A percentile compares a stretch with the other conserved stretches of the same genome.
Evolutionary conservation across 2,888 invertebrate genomes (phyloP).

Genomic region (Venusia cambrica): DNA sequence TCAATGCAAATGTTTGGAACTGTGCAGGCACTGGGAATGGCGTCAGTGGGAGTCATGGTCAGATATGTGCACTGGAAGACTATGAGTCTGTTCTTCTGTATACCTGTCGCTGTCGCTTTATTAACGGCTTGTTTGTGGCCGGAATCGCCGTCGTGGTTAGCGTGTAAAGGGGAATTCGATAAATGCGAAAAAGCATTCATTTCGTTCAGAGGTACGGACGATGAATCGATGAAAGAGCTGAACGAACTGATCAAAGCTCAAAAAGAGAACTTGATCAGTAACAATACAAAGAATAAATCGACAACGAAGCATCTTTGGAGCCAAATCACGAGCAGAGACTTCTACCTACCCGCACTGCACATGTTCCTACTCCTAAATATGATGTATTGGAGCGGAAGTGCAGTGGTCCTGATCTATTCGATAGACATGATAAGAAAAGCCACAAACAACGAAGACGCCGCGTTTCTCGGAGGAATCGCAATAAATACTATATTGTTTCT

Average conservation of each 20-base stretch:
- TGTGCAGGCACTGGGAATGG: conserved; percentile 17
- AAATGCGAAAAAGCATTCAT: conserved; percentile 27
- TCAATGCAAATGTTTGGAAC: conserved; percentile 20
- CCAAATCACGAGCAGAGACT: conserved; percentile 23
- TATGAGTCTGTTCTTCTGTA: conserved; percentile 21
- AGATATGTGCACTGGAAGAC: conserved; percentile 27
- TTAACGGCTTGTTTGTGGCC: conserved; percentile 25
- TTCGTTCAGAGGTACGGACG: conserved; percentile 27
- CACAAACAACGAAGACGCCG: conserved; percentile 22
- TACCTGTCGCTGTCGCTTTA: conserved; percentile 21
- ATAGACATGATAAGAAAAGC: conserved; percentile 25
- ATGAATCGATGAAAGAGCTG: conserved; percentile 24
- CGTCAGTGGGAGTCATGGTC: conserved; percentile 15
- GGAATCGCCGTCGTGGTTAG: conserved; percentile 32
- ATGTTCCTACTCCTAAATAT: conserved; percentile 23
- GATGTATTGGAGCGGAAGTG: conserved; percentile 29
- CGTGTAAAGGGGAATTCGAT: conserved; percentile 27
- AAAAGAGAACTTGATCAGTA: conserved; percentile 9
- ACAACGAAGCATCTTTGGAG: conserved; percentile 6
- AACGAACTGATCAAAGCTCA: conserved; percentile 22
- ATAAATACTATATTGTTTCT: conserved; percentile 15
- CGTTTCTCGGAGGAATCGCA: conserved; percentile 19
- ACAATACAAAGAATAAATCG: conserved; percentile 1
- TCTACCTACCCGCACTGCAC: conserved; percentile 29
- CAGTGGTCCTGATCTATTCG: conserved; percentile 25